Percentiles rank a stretch among this genome's conserved stretches.
phyloP scores from a whole-genome alignment of 2,113 vertebrate species.

The Ciconia stormi region DNA sequence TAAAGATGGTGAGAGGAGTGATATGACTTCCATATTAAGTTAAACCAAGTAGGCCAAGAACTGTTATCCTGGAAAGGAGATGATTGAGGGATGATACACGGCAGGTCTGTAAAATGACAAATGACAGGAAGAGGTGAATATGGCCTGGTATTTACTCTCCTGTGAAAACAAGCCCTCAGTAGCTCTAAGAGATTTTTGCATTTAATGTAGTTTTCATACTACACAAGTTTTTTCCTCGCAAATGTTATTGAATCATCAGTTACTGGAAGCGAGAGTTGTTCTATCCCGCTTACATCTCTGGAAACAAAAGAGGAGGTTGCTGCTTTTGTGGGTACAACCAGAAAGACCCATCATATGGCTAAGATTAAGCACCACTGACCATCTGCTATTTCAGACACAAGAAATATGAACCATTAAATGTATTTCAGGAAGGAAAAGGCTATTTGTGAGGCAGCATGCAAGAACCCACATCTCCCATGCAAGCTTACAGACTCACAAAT shows the following conservation, averaged over 20 bases:
- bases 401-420: neutral
- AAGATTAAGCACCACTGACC: neutral
- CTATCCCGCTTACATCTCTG: neutral
- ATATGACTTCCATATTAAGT: neutral
- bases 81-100: accelerated
- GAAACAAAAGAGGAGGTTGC: neutral
- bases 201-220: neutral
- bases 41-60: neutral
- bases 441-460: neutral
- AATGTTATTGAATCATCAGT: neutral
- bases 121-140: neutral
- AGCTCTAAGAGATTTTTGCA: neutral
- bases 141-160: neutral
- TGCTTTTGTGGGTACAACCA: neutral
- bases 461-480: neutral
- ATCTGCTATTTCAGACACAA: neutral
- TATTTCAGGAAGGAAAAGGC: neutral
- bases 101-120: neutral
- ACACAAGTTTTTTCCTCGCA: neutral
- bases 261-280: neutral
- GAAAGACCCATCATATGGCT: neutral
- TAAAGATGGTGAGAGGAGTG: neutral
- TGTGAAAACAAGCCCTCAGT: neutral
- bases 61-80: neutral
- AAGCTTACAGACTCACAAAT: neutral